Conservation (phyloP, 2,888 invertebrate species). For the Rapana venosa region DNA sequence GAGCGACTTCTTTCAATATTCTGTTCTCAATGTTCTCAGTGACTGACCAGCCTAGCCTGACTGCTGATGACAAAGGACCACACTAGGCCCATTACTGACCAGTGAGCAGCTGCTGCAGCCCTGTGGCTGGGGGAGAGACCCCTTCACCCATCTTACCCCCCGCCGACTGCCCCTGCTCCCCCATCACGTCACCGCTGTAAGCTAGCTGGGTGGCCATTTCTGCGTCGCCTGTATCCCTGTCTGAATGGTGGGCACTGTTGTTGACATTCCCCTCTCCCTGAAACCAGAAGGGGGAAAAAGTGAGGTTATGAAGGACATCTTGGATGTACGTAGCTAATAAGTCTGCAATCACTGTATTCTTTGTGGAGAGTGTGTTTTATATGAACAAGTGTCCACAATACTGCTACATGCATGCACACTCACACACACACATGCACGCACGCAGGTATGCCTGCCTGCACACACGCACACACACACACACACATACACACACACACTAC, state of each 20-base stretch:
- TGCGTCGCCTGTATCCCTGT: neutral
- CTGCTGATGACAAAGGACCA: neutral
- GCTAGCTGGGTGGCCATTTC: neutral
- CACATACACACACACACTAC: too few relatives aligned
- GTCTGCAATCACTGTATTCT: too few relatives aligned
- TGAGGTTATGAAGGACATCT: neutral
- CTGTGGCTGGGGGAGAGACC: slow-evolving; percentile 21
- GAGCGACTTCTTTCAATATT: neutral
- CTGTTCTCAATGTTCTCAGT: too few relatives aligned
- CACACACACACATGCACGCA: slow-evolving; percentile 26
- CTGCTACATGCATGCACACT: too few relatives aligned
- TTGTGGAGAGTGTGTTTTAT: too few relatives aligned
- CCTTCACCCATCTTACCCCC: slow-evolving; percentile 31
- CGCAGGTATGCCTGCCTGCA: too few relatives aligned
- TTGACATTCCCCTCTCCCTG: slow-evolving; percentile 22
- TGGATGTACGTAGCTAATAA: neutral
- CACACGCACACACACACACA: too few relatives aligned
- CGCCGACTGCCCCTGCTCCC: neutral
- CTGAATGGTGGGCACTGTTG: slow-evolving; percentile 33
- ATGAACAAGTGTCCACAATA: too few relatives aligned
- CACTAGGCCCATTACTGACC: slow-evolving; percentile 52
- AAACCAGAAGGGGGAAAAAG: neutral
- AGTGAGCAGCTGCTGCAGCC: slow-evolving; percentile 61
- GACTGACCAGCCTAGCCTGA: neutral
- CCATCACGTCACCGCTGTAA: neutral